Percentiles rank a stretch among this genome's conserved stretches.
These are phyloP conservation scores for Urocitellus parryii DNA, from an alignment of 2,113 vertebrate species.

Conservation along the genomic window DNA sequence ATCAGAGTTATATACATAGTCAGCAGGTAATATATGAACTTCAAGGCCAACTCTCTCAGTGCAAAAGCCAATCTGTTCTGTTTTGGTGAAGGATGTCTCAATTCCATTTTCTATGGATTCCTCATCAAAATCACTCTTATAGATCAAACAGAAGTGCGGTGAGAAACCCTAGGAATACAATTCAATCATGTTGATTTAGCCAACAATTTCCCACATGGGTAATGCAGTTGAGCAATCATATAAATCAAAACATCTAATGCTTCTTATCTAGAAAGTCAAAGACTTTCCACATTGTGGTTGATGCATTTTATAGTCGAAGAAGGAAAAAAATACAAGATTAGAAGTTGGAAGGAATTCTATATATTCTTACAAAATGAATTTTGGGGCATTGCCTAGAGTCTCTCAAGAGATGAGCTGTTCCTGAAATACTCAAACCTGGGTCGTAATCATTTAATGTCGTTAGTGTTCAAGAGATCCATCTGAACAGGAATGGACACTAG, in stretches of 20 bases:
- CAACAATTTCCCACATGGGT: conserved; percentile 60
- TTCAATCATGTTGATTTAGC: conserved; percentile 72
- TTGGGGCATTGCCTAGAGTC: not conserved
- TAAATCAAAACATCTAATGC: conserved; percentile 65
- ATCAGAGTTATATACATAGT: conserved; percentile 21
- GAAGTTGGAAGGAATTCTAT: conserved; percentile 24
- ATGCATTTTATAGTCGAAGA: conserved; percentile 39
- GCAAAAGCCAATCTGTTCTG: conserved; percentile 57
- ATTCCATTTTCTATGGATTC: conserved; percentile 75
- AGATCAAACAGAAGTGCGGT: conserved; percentile 64
- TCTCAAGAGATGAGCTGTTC: conserved; percentile 4
- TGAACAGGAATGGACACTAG: not conserved
- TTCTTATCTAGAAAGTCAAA: conserved; percentile 58
- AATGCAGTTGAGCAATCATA: conserved; percentile 49
- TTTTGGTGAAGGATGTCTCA: conserved; percentile 58
- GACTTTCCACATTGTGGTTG: conserved; percentile 5
- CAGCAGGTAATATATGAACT: conserved; percentile 62
- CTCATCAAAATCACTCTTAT: conserved; percentile 57
- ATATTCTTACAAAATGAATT: not conserved
- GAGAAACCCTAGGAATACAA: conserved; percentile 43
- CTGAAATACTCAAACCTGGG: not conserved
- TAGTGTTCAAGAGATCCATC: not conserved
- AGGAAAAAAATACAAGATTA: conserved; percentile 6
- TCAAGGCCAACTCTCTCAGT: conserved; percentile 32
- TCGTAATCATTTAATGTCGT: not conserved